Percentiles rank a stretch among this genome's conserved stretches.
Evolutionary conservation across 2,797 vertebrate species (phyloP).

Genomic region (Myotis planiceps): DNA sequence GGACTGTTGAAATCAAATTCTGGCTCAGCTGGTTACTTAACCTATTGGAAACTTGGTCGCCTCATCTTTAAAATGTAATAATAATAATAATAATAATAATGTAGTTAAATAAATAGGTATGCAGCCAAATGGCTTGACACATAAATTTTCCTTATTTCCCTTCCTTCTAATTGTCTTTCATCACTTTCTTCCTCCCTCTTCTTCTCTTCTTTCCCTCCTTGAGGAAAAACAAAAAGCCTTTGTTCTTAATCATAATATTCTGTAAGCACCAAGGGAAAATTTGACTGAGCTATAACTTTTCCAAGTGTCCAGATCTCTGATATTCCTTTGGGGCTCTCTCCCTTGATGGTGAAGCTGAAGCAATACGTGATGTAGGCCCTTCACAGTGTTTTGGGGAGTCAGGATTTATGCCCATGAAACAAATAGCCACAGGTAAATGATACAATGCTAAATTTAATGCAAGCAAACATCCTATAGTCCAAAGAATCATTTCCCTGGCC

Average conservation of each 20-base stretch:
- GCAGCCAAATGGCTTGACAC: not conserved
- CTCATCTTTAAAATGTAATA: not conserved
- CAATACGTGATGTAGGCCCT: not conserved
- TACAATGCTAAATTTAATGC: not conserved
- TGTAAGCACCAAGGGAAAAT: not conserved
- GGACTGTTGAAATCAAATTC: slow-evolving; percentile 1
- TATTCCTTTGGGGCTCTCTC: not conserved
- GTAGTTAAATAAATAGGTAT: not conserved
- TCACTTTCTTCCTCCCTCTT: not conserved
- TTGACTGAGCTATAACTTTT: not conserved
- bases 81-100: not conserved
- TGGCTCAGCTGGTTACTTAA: not conserved
- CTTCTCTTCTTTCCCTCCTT: not conserved
- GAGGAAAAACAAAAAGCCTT: not conserved
- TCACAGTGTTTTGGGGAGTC: not conserved
- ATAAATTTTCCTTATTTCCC: not conserved
- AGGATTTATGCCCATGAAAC: not conserved
- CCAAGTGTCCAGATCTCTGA: not conserved
- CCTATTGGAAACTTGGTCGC: not conserved
- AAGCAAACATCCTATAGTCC: not conserved
- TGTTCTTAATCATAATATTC: not conserved
- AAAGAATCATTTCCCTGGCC: not conserved
- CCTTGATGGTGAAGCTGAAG: not conserved
- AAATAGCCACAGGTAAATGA: not conserved
- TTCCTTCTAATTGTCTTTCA: not conserved